These are phyloP conservation scores for Phymastichus coffea DNA, from an alignment of 1,140 invertebrate genomes.

Conservation along the genomic window DNA sequence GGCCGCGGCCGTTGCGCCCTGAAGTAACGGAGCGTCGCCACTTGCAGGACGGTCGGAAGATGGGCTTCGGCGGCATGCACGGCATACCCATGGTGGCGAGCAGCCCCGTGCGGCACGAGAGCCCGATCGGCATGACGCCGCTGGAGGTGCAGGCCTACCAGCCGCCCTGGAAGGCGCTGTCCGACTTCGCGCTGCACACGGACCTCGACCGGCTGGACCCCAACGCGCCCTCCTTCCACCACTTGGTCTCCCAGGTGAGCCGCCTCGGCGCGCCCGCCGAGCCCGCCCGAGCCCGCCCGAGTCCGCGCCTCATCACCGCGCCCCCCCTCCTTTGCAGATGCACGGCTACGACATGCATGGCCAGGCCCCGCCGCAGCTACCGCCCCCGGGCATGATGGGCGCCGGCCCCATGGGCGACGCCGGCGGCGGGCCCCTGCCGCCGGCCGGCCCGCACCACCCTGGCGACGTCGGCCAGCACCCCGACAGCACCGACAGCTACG, in stretches of 20 bases:
- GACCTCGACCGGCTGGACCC: constrained; percentile 86
- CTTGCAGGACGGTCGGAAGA: constrained; percentile 84
- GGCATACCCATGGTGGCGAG: constrained; percentile 96
- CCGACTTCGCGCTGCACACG: constrained; percentile 91
- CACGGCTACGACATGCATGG: constrained; percentile 79
- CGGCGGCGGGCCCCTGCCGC: constrained; percentile 47
- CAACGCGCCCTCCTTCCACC: constrained; percentile 89
- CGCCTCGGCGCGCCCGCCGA: no score
- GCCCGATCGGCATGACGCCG: constrained; percentile 79
- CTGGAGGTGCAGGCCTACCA: constrained; percentile 94
- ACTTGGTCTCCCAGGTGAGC: constrained; percentile 89
- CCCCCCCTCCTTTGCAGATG: constrained; percentile 62
- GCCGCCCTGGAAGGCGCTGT: constrained; percentile 94
- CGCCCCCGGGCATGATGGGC: constrained; percentile 52
- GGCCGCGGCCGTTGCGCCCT: no score
- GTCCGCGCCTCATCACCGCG: not conserved
- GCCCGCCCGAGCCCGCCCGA: no score
- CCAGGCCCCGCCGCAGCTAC: constrained; percentile 56
- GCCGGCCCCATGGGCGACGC: constrained; percentile 50
- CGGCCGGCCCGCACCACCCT: constrained; percentile 63
- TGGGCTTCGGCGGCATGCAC: constrained; percentile 89
- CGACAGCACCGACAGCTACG: constrained; percentile 84
- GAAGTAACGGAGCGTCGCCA: constrained; percentile 45
- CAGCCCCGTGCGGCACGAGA: constrained; percentile 91
- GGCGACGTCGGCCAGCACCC: constrained; percentile 65